Conservation (phyloP, 2,113 vertebrate genomes). For the Elephas maximus region DNA sequence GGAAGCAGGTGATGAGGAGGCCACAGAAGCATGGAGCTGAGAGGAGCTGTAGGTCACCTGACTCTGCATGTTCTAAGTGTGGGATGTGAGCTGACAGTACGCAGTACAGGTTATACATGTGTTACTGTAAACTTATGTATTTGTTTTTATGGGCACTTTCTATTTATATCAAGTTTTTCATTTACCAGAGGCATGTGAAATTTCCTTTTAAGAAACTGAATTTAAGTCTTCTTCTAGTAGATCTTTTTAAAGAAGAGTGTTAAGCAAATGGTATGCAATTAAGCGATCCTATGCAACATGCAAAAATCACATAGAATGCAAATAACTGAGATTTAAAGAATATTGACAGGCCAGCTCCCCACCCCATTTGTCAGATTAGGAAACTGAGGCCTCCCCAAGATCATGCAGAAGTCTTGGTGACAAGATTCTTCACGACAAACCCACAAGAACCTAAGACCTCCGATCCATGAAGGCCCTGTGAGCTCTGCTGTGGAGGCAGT, state of each 20-base stretch:
- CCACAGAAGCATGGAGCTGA: not conserved
- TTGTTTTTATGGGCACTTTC: not conserved
- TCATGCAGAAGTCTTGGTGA: not conserved
- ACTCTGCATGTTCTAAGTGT: not conserved
- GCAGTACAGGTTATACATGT: not conserved
- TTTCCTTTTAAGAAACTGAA: not conserved
- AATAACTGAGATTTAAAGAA: slow-evolving; percentile 38
- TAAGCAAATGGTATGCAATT: slow-evolving; percentile 9
- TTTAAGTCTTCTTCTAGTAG: not conserved
- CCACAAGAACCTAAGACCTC: not conserved
- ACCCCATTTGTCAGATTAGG: not conserved
- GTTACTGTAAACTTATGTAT: not conserved
- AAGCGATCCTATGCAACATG: not conserved
- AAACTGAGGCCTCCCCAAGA: not conserved
- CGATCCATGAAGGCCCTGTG: not conserved
- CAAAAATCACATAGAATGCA: not conserved
- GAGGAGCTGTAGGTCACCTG: not conserved
- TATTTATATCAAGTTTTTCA: not conserved
- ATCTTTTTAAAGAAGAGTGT: slow-evolving; percentile 11
- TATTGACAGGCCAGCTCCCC: not conserved
- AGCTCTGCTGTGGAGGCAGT: not conserved
- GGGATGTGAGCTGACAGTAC: not conserved
- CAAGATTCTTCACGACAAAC: not conserved
- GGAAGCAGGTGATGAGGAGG: not conserved
- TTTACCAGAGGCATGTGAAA: not conserved